A percentile compares a stretch with the other conserved stretches of the same genome.
Conservation (phyloP, 2,797 vertebrate species). For the Pantherophis alleghaniensis region DNA sequence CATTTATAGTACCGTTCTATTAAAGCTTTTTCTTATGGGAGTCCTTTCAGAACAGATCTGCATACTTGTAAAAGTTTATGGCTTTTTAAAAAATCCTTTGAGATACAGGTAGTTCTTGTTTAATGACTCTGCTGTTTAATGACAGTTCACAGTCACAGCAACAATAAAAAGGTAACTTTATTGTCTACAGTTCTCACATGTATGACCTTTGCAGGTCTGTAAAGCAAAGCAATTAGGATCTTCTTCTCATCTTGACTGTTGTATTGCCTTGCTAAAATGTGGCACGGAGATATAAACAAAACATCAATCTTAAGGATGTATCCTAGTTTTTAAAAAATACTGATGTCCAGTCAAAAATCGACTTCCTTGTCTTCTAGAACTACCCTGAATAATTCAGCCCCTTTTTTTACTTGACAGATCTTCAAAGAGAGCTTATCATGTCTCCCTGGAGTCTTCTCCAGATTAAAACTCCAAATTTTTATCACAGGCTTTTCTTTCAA, state of each 20-base stretch:
- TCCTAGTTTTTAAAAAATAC: neutral
- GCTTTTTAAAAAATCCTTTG: neutral
- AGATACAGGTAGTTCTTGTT: neutral
- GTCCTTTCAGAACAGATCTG: slow-evolving; percentile 1
- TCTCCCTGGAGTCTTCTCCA: neutral
- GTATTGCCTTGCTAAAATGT: neutral
- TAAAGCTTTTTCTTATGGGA: slow-evolving; percentile 15
- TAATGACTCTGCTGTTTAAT: neutral
- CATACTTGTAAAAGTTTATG: neutral
- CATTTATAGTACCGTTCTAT: neutral
- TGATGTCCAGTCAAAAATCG: neutral
- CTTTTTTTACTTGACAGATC: neutral
- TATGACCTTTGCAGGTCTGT: neutral
- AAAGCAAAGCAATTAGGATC: neutral
- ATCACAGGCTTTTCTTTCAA: neutral
- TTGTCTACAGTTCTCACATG: neutral
- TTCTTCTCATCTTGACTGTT: neutral
- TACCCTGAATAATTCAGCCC: neutral
- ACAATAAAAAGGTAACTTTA: neutral
- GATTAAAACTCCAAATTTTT: neutral
- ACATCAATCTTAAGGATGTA: neutral
- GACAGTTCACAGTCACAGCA: neutral
- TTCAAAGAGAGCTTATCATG: neutral
- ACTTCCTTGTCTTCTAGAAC: neutral
- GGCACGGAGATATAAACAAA: neutral